phyloP scores from a whole-genome alignment of 2,113 vertebrate genomes.

The Microcebus ravelobensis region DNA sequence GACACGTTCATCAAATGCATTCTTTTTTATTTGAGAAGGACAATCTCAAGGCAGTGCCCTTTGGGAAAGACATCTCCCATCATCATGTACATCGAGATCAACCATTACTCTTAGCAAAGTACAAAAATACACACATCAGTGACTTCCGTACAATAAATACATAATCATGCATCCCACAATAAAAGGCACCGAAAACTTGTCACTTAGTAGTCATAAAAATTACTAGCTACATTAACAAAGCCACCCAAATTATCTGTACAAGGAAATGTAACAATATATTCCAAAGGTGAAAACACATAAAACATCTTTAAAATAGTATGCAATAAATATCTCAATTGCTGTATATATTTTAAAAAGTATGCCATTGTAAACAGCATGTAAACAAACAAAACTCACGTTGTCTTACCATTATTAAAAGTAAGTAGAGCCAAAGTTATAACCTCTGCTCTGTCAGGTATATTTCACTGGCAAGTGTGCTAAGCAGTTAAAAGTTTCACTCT shows the following conservation, averaged over 20 bases:
- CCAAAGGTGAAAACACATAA: conserved; percentile 99
- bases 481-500: conserved; percentile 91
- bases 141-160: conserved; percentile 98
- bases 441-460: conserved; percentile 85
- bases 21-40: conserved; percentile 97
- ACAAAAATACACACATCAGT: conserved; percentile 99
- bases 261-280: conserved; percentile 98
- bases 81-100: conserved; percentile 93
- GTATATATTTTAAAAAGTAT: conserved; percentile 95
- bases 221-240: conserved; percentile 97
- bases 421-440: conserved; percentile 87
- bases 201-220: conserved; percentile 99
- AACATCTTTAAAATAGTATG: conserved; percentile 96
- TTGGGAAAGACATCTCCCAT: conserved; percentile 88
- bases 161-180: conserved; percentile 96
- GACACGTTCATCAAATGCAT: conserved; percentile 87
- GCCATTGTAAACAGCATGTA: conserved; percentile 99
- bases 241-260: conserved; percentile 96
- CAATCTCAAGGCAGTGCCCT: conserved; percentile 91
- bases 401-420: conserved; percentile 89
- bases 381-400: conserved; percentile 96
- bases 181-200: conserved; percentile 99
- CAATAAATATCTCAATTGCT: conserved; percentile 98
- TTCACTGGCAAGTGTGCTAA: conserved; percentile 88
- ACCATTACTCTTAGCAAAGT: conserved; percentile 94